These are phyloP conservation scores for Diplodus puntazzo DNA, from an alignment of 2,797 vertebrate genomes.

Conservation along the genomic window DNA sequence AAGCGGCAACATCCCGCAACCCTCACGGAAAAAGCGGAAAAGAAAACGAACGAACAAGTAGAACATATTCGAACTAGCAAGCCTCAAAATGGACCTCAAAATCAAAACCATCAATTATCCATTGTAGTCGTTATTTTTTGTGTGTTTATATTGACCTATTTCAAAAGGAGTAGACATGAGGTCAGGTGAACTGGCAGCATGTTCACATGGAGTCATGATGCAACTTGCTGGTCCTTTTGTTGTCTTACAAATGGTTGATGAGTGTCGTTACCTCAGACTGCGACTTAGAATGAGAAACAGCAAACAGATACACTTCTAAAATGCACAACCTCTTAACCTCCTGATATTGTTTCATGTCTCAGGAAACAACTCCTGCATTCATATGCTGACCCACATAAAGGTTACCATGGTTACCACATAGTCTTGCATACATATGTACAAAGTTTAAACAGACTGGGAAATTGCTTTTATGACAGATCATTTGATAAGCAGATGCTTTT, in stretches of 20 bases:
- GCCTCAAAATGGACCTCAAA: background rate
- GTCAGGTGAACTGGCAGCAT: background rate
- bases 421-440: background rate
- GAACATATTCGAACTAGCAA: background rate
- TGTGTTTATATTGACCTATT: background rate
- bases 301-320: background rate
- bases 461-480: background rate
- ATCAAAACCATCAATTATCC: background rate
- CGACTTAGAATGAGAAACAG: background rate
- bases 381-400: too few relatives aligned
- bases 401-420: background rate
- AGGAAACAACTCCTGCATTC: background rate
- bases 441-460: background rate
- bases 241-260: background rate
- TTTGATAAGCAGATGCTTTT: background rate
- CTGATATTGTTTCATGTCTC: background rate
- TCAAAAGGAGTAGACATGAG: background rate
- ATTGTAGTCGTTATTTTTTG: background rate
- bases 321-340: background rate
- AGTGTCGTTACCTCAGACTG: background rate
- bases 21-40: too few relatives aligned
- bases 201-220: background rate
- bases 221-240: background rate
- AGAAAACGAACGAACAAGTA: too few relatives aligned
- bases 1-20: too few relatives aligned